Conservation (phyloP, 2,888 invertebrate genomes). For the Camptogramma bilineatum region DNA sequence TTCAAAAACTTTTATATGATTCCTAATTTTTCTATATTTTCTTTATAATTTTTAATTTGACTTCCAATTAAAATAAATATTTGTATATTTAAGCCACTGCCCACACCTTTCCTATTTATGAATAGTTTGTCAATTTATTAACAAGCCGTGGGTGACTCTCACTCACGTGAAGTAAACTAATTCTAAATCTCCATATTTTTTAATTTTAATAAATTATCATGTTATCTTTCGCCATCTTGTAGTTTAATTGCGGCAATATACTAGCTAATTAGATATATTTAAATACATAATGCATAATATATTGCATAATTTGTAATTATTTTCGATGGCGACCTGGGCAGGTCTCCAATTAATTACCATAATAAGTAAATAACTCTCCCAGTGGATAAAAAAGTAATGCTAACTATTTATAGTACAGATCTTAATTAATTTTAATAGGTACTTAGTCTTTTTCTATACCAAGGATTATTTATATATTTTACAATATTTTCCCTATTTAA, state of each 20-base stretch:
- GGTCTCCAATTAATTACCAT: background rate
- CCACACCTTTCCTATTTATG: background rate
- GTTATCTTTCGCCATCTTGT: background rate
- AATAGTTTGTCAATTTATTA: constrained; percentile 1
- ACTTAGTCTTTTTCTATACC: too few relatives aligned
- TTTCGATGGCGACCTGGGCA: background rate
- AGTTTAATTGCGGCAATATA: background rate
- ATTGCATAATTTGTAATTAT: background rate
- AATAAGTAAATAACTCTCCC: background rate
- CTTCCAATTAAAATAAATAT: background rate
- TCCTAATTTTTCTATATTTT: background rate
- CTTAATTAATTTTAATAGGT: too few relatives aligned
- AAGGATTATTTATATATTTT: too few relatives aligned
- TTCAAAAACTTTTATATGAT: too few relatives aligned
- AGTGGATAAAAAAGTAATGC: too few relatives aligned
- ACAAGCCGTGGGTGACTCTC: background rate
- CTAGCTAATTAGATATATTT: background rate
- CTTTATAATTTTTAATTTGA: background rate
- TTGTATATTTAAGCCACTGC: background rate
- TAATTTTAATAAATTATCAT: background rate
- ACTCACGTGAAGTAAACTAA: constrained; percentile 3
- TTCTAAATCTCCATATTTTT: constrained; percentile 3
- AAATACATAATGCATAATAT: background rate
- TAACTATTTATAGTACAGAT: too few relatives aligned
- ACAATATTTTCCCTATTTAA: too few relatives aligned